Conservation (phyloP, 2,797 vertebrate genomes). For the Labeo calbasu region DNA sequence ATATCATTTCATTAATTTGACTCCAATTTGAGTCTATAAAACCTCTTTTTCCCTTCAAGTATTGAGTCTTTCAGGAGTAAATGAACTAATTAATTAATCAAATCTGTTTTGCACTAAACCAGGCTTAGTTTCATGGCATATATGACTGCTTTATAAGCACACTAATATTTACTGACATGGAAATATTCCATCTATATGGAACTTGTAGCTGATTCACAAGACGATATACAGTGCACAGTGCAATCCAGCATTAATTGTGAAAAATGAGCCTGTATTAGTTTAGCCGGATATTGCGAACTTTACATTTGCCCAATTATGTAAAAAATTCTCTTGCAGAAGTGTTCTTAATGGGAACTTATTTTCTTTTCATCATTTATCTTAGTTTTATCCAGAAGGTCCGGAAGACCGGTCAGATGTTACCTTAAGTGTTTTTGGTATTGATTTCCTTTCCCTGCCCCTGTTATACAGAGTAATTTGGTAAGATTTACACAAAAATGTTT, state of each 20-base stretch:
- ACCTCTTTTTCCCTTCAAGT: not conserved
- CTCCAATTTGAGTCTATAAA: not conserved
- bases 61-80: not conserved
- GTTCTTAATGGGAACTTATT: constrained; percentile 41
- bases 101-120: not conserved
- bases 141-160: not conserved
- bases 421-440: constrained; percentile 61
- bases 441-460: constrained; percentile 61
- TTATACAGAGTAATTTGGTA: constrained; percentile 62
- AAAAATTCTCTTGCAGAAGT: constrained; percentile 18
- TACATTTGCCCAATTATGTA: constrained; percentile 13
- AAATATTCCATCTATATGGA: not conserved
- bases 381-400: constrained; percentile 59
- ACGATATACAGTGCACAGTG: constrained; percentile 3
- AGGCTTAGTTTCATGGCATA: not conserved
- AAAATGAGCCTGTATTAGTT: constrained; percentile 4
- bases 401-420: constrained; percentile 62
- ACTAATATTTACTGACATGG: not conserved
- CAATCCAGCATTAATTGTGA: constrained; percentile 14
- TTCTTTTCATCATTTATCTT: constrained; percentile 54
- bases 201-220: not conserved
- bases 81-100: not conserved
- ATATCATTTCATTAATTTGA: not conserved
- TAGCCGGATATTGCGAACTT: constrained; percentile 26
- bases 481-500: constrained; percentile 66